A percentile compares a stretch with the other conserved stretches of the same genome.
phyloP scores from a whole-genome alignment of 2,888 invertebrate species.

The Tipula helvola region DNA sequence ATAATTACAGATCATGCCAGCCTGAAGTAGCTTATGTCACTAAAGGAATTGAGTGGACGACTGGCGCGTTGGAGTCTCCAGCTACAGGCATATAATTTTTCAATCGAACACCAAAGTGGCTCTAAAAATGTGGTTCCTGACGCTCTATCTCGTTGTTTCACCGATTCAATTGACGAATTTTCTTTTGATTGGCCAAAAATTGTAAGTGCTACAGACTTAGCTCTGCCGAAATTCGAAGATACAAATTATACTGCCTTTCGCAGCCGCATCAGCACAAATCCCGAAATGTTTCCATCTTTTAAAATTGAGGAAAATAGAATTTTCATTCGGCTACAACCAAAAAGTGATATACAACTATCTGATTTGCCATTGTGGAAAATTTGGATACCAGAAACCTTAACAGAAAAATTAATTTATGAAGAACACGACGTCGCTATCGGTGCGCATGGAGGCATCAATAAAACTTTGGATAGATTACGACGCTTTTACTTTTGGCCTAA shows the following conservation, averaged over 20 bases:
- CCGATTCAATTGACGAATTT: background rate
- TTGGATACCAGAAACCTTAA: no score
- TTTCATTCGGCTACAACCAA: background rate
- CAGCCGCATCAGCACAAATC: background rate
- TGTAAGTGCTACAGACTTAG: background rate
- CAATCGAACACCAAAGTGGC: background rate
- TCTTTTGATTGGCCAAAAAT: background rate
- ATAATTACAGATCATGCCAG: background rate
- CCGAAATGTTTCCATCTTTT: background rate
- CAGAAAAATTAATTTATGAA: no score
- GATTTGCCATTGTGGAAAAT: background rate
- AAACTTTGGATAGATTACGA: no score
- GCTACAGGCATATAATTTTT: background rate
- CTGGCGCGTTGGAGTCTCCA: background rate
- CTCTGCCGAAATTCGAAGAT: background rate
- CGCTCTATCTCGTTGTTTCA: background rate
- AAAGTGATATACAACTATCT: background rate
- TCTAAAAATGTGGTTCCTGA: background rate
- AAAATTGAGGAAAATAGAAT: background rate
- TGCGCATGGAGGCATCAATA: no score
- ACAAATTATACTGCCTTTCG: background rate
- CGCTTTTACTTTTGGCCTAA: no score
- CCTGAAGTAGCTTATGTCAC: background rate
- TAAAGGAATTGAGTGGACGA: background rate
- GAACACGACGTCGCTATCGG: no score